Evolutionary conservation across 2,113 vertebrate genomes (phyloP).

Genomic region (Polypterus senegalus): DNA sequence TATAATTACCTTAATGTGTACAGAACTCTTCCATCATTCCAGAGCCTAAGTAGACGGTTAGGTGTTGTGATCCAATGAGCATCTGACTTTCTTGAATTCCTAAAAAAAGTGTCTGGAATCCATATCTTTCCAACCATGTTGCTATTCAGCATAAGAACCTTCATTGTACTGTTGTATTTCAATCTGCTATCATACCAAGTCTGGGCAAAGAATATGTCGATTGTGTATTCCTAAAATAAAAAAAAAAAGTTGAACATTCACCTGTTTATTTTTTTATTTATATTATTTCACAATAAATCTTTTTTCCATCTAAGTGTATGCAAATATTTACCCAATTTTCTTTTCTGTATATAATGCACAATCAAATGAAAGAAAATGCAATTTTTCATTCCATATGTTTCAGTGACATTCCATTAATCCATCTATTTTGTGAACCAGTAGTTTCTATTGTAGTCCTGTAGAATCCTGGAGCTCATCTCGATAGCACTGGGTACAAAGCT

Average conservation of each 20-base stretch:
- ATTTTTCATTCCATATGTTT: too few relatives aligned
- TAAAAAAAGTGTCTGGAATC: slow-evolving; percentile 97
- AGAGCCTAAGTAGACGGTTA: slow-evolving; percentile 83
- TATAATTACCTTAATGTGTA: slow-evolving; percentile 79
- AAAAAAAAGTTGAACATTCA: slow-evolving; percentile 14
- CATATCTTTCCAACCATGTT: slow-evolving; percentile 98
- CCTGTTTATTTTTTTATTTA: too few relatives aligned
- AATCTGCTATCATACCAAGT: slow-evolving; percentile 94
- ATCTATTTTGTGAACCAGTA: too few relatives aligned
- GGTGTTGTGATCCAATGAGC: slow-evolving; percentile 98
- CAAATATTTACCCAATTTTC: too few relatives aligned
- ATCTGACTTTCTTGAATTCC: slow-evolving; percentile 92
- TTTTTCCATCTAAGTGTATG: too few relatives aligned
- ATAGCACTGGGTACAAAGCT: too few relatives aligned
- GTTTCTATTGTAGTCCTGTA: too few relatives aligned
- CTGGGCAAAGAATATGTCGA: slow-evolving; percentile 97
- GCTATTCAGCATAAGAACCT: slow-evolving; percentile 90
- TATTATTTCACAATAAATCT: too few relatives aligned
- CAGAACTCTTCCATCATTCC: slow-evolving; percentile 85
- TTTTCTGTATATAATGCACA: too few relatives aligned
- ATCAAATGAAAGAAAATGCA: too few relatives aligned
- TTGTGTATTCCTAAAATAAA: slow-evolving; percentile 82
- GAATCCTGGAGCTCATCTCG: too few relatives aligned
- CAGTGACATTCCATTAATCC: too few relatives aligned
- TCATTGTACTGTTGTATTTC: slow-evolving; percentile 92